A percentile compares a stretch with the other conserved stretches of the same genome.
Evolutionary conservation across 2,113 vertebrate species (phyloP).

Genomic region (Cardinalis cardinalis): DNA sequence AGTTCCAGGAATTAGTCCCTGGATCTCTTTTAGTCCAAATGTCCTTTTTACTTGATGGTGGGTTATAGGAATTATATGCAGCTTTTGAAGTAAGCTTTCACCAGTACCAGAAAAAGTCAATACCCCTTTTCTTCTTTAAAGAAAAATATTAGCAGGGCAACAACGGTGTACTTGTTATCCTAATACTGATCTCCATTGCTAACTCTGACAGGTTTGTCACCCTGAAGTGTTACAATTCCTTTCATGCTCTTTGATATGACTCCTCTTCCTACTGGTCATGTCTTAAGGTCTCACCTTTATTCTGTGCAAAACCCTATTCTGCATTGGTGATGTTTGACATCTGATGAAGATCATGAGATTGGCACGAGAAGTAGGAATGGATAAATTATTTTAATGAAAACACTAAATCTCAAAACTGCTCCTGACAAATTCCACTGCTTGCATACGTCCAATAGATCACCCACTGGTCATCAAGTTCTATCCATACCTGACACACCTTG

Average conservation of each 20-base stretch:
- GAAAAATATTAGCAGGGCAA: not conserved
- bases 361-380: not conserved
- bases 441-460: not conserved
- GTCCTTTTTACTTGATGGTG: not conserved
- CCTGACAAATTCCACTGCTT: not conserved
- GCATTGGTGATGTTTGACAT: not conserved
- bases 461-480: not conserved
- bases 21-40: not conserved
- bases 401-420: not conserved
- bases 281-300: not conserved
- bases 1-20: not conserved
- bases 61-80: not conserved
- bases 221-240: not conserved
- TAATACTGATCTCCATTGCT: not conserved
- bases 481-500: not conserved
- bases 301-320: not conserved
- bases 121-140: not conserved
- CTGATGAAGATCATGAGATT: not conserved
- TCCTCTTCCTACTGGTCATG: not conserved
- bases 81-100: not conserved
- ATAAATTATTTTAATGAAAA: not conserved
- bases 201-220: not conserved
- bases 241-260: not conserved
- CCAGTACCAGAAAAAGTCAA: not conserved
- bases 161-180: not conserved